Evolutionary conservation across 2,113 vertebrate species (phyloP).

Genomic region (Ornithorhynchus anatinus): DNA sequence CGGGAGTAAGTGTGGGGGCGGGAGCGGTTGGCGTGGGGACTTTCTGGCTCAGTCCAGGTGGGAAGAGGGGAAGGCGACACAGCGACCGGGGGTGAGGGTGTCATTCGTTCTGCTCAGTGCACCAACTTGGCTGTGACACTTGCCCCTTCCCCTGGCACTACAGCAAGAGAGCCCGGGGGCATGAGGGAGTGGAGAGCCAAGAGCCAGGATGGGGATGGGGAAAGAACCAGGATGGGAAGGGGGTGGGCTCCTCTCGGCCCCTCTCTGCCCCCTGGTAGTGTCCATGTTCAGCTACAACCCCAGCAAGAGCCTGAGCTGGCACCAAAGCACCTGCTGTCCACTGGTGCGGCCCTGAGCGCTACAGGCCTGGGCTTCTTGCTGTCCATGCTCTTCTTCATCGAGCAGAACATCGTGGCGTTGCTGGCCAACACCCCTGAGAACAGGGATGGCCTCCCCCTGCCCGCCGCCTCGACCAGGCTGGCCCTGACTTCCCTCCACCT

Average conservation of each 20-base stretch:
- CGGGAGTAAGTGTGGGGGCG: too few species aligned
- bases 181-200: too few species aligned
- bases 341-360: slow-evolving; percentile 75
- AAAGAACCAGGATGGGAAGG: too few species aligned
- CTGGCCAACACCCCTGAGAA: slow-evolving; percentile 90
- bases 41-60: slow-evolving; percentile 64
- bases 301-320: slow-evolving; percentile 78
- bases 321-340: slow-evolving; percentile 77
- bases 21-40: too few species aligned
- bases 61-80: slow-evolving; percentile 61
- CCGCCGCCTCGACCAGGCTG: not conserved
- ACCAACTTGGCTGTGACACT: slow-evolving; percentile 20
- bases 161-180: not conserved
- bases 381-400: slow-evolving; percentile 93
- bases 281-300: slow-evolving; percentile 85
- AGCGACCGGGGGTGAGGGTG: not conserved
- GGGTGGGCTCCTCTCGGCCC: too few species aligned
- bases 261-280: slow-evolving; percentile 65
- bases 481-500: not conserved
- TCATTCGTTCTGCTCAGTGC: slow-evolving; percentile 43
- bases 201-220: too few species aligned
- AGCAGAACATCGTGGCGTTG: slow-evolving; percentile 94
- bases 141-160: slow-evolving; percentile 21
- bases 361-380: slow-evolving; percentile 91
- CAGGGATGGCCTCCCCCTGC: slow-evolving; percentile 76